Evolutionary conservation across 2,113 vertebrate species (phyloP).

Genomic region (Pituophis catenifer): DNA sequence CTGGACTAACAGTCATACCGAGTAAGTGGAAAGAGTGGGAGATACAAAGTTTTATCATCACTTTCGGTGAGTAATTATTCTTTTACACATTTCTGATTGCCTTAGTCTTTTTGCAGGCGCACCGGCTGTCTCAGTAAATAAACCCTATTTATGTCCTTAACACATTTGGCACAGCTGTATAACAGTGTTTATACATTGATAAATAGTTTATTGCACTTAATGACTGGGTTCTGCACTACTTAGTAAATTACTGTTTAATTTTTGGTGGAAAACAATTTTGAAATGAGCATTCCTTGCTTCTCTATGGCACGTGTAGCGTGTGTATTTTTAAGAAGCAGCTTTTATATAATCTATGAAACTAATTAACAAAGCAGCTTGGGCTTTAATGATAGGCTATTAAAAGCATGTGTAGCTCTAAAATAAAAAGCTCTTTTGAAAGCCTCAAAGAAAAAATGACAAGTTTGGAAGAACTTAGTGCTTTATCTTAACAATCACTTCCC

Average conservation of each 20-base stretch:
- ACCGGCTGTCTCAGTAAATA: constrained; percentile 8
- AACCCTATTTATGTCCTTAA: not conserved
- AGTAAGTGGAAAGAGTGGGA: not conserved
- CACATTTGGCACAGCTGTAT: constrained; percentile 6
- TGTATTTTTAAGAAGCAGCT: not conserved
- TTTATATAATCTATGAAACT: constrained; percentile 1
- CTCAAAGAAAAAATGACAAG: not conserved
- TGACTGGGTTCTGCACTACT: constrained; percentile 5
- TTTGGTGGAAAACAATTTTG: constrained; percentile 22
- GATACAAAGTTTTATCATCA: not conserved
- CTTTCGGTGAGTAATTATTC: not conserved
- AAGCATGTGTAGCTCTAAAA: not conserved
- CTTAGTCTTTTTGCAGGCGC: not conserved
- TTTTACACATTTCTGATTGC: not conserved
- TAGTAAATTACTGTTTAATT: constrained; percentile 12
- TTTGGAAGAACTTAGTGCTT: not conserved
- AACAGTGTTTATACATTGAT: constrained; percentile 8
- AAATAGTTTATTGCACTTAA: constrained; percentile 24
- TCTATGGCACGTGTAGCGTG: not conserved
- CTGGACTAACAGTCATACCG: not conserved
- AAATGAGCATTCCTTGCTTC: not conserved
- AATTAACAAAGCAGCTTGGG: not conserved
- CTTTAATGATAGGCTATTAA: constrained; percentile 15
- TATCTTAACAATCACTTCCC: not conserved
- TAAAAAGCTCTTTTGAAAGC: not conserved